A percentile compares a stretch with the other conserved stretches of the same genome.
Evolutionary conservation across 2,797 vertebrate genomes (phyloP).

Genomic region (Periophthalmus magnuspinnatus): DNA sequence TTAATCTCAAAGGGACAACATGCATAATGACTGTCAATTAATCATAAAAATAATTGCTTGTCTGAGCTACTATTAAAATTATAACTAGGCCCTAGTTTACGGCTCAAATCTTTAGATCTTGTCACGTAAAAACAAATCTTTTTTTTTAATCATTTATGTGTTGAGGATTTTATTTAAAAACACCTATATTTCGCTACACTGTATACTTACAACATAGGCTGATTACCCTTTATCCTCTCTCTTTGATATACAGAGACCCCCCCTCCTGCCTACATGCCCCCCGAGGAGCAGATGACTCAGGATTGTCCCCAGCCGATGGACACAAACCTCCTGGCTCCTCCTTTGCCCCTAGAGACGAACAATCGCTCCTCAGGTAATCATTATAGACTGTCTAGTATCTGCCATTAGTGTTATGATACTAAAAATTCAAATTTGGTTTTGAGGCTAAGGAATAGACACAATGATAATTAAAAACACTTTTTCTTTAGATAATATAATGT

Average conservation of each 20-base stretch:
- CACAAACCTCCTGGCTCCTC: slow-evolving; percentile 88
- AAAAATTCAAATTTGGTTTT: no score
- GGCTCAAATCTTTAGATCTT: not conserved
- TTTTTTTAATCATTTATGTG: not conserved
- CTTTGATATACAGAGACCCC: slow-evolving; percentile 85
- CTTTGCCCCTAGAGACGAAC: slow-evolving; percentile 86
- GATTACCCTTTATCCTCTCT: slow-evolving; percentile 12
- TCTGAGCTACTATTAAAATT: not conserved
- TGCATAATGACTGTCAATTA: not conserved
- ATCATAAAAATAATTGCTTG: not conserved
- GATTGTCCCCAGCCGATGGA: slow-evolving; percentile 98
- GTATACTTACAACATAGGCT: not conserved
- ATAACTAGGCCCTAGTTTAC: not conserved
- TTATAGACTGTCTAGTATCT: no score
- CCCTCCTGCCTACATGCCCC: slow-evolving; percentile 95
- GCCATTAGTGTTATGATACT: no score
- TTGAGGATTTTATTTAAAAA: not conserved
- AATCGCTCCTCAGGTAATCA: slow-evolving; percentile 87
- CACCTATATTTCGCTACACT: not conserved
- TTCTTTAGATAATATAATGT: no score
- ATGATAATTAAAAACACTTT: no score
- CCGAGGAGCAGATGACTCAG: slow-evolving; percentile 95
- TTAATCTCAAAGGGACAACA: no score
- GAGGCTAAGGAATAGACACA: no score
- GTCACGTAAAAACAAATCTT: not conserved